phyloP scores from a whole-genome alignment of 2,113 vertebrate genomes.

The Antechinus stuartii region DNA sequence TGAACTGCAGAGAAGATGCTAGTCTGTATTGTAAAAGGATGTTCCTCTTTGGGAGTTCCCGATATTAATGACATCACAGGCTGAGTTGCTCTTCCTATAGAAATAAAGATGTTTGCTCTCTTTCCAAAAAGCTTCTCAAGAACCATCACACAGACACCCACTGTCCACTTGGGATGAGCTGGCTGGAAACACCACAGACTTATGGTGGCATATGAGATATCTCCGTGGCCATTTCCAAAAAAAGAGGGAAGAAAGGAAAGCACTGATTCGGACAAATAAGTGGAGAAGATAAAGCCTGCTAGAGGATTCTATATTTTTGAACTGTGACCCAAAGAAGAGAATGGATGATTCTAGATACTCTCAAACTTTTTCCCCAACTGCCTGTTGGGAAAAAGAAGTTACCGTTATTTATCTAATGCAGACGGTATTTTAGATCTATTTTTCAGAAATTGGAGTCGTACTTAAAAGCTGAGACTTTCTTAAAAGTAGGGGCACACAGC shows the following conservation, averaged over 20 bases:
- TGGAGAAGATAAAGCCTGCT: neutral
- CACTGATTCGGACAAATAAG: neutral
- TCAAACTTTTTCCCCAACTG: conserved; percentile 44
- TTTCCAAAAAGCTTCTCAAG: neutral
- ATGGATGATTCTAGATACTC: neutral
- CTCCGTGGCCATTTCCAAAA: neutral
- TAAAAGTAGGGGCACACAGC: neutral
- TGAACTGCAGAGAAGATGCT: neutral
- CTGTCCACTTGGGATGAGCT: neutral
- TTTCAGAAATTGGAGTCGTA: neutral
- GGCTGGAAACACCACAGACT: no score
- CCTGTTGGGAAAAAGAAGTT: neutral
- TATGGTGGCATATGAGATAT: neutral
- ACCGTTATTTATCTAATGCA: neutral
- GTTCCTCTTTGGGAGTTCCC: neutral
- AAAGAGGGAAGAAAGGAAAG: neutral
- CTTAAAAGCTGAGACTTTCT: neutral
- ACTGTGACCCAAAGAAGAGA: no score
- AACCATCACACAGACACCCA: neutral
- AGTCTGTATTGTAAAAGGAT: neutral
- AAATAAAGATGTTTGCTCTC: no score
- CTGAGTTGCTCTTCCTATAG: neutral
- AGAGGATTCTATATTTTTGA: neutral
- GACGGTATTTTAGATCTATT: neutral
- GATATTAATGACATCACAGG: neutral